Percentiles rank a stretch among this genome's conserved stretches.
These are phyloP conservation scores for Phthorimaea operculella DNA, from an alignment of 1,140 invertebrate species.

Conservation along the genomic window DNA sequence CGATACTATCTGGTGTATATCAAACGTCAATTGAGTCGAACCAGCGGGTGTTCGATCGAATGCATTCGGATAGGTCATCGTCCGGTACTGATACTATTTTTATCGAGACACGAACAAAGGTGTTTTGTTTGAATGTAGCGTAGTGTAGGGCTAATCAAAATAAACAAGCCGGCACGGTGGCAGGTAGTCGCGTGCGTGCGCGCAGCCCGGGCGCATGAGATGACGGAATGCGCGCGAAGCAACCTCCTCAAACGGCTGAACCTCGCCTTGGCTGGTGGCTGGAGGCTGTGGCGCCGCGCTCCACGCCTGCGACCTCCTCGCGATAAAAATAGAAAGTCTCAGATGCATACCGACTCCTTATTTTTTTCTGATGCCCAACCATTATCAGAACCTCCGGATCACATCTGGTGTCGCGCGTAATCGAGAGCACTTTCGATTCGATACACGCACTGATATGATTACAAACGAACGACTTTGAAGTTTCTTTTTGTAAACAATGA, in stretches of 20 bases:
- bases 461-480: not conserved
- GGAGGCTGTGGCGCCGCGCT: constrained; percentile 57
- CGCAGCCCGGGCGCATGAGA: constrained; percentile 50
- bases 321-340: constrained; percentile 65
- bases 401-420: constrained; percentile 23
- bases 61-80: constrained; percentile 48
- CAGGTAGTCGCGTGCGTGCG: constrained; percentile 35
- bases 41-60: constrained; percentile 26
- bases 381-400: constrained; percentile 45
- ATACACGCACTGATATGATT: constrained; percentile 21
- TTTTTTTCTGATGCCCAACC: constrained; percentile 48
- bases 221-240: constrained; percentile 51
- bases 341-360: constrained; percentile 49
- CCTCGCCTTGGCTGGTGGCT: too few species aligned
- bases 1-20: constrained; percentile 27
- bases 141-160: constrained; percentile 23
- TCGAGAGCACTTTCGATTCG: constrained; percentile 36
- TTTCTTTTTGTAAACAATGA: not conserved
- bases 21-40: constrained; percentile 41
- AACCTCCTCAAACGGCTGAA: constrained; percentile 35
- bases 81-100: constrained; percentile 24
- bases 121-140: not conserved
- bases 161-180: constrained; percentile 25
- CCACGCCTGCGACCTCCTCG: constrained; percentile 41
- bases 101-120: constrained; percentile 4